phyloP scores from a whole-genome alignment of 2,888 invertebrate species.

The Chloroclystis v-ata region DNA sequence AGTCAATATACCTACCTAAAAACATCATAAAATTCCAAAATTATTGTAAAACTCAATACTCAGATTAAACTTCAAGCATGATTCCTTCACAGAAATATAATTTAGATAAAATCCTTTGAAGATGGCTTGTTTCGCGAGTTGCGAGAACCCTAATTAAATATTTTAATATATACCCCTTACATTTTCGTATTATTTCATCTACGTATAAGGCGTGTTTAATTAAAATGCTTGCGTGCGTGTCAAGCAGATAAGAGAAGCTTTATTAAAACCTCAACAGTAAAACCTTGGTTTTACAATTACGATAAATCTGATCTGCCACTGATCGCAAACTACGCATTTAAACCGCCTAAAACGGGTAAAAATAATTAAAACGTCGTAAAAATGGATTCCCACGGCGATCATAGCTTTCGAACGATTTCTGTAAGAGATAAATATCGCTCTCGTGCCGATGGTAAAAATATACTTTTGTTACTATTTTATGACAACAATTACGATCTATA shows the following conservation, averaged over 20 bases:
- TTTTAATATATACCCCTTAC: constrained; percentile 66
- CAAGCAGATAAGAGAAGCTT: constrained; percentile 30
- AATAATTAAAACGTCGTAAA: constrained; percentile 70
- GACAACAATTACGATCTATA: constrained; percentile 78
- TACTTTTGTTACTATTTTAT: constrained; percentile 76
- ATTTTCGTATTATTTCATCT: constrained; percentile 47
- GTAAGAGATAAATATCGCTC: constrained; percentile 66
- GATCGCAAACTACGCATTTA: constrained; percentile 44
- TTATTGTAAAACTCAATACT: not conserved
- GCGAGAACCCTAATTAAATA: constrained; percentile 64
- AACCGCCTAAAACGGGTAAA: constrained; percentile 44
- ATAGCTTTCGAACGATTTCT: constrained; percentile 60
- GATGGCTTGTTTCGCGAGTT: constrained; percentile 51
- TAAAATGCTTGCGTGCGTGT: constrained; percentile 34
- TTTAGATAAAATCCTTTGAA: constrained; percentile 49
- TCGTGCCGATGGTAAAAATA: constrained; percentile 74
- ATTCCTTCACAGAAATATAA: constrained; percentile 50
- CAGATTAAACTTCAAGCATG: constrained; percentile 25
- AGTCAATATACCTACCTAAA: not conserved
- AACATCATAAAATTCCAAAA: not conserved
- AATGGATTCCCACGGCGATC: constrained; percentile 65
- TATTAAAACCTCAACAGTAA: constrained; percentile 18
- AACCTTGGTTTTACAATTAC: constrained; percentile 4
- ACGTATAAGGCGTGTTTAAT: constrained; percentile 44
- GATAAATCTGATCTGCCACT: constrained; percentile 28